phyloP scores from a whole-genome alignment of 2,797 vertebrate species.

The Chelon auratus region DNA sequence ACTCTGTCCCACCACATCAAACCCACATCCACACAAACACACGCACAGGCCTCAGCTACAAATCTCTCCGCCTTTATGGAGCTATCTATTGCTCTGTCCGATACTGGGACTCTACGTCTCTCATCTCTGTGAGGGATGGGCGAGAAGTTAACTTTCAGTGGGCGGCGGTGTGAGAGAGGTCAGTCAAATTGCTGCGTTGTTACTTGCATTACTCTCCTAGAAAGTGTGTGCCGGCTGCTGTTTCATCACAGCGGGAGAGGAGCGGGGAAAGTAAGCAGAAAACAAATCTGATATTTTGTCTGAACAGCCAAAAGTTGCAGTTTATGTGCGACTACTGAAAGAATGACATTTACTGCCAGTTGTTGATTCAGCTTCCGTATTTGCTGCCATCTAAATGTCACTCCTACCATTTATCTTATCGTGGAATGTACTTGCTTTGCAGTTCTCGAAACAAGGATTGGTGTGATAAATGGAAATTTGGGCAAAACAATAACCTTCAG shows the following conservation, averaged over 20 bases:
- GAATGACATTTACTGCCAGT: conserved; percentile 33
- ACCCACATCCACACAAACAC: conserved; percentile 34
- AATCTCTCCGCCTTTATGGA: conserved; percentile 65
- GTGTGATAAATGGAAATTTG: conserved; percentile 5
- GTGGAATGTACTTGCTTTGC: neutral
- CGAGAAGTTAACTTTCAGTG: conserved; percentile 48
- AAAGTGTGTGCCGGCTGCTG: conserved; percentile 2
- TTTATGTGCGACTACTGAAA: conserved; percentile 1
- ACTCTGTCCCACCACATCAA: conserved; percentile 48
- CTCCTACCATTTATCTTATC: conserved; percentile 29
- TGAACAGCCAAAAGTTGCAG: neutral
- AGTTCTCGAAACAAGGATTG: neutral
- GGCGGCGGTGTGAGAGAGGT: conserved; percentile 51
- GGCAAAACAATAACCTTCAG: conserved; percentile 5
- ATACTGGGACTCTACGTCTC: conserved; percentile 19
- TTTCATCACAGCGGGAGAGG: conserved; percentile 4
- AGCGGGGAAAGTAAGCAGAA: neutral
- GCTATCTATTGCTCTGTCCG: conserved; percentile 53
- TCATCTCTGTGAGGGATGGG: conserved; percentile 42
- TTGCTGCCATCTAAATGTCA: conserved; percentile 40
- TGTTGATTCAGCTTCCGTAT: conserved; percentile 25
- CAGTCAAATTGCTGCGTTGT: conserved; percentile 21
- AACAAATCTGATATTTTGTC: neutral
- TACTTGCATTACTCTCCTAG: neutral
- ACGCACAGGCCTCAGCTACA: conserved; percentile 30